Evolutionary conservation across 2,888 invertebrate species (phyloP).

Genomic region (Hirtodrosophila trivittata): DNA sequence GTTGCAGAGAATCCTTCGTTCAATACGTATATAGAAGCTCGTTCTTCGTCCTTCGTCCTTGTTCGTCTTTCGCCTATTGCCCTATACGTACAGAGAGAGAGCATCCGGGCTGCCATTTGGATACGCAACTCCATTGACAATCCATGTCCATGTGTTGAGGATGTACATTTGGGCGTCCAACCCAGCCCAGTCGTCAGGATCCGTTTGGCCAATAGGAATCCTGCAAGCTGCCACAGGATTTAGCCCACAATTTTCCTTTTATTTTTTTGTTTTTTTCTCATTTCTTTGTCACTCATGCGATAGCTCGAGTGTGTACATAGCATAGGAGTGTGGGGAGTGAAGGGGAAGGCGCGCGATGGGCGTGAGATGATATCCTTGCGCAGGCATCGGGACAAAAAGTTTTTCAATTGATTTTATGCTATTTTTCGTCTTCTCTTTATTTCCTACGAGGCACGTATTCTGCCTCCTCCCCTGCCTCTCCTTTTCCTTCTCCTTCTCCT

Average conservation of each 20-base stretch:
- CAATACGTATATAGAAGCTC: constrained; percentile 30
- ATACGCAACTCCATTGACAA: constrained; percentile 74
- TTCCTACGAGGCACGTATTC: constrained; percentile 61
- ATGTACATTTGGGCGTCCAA: constrained; percentile 57
- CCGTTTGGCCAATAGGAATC: constrained; percentile 68
- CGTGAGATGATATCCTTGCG: constrained; percentile 49
- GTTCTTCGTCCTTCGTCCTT: constrained; percentile 28
- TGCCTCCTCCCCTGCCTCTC: constrained; percentile 7
- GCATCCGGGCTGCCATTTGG: constrained; percentile 42
- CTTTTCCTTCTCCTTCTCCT: neutral
- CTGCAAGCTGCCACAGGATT: constrained; percentile 70
- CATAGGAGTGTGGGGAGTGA: neutral
- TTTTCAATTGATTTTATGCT: constrained; percentile 78
- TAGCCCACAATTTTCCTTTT: constrained; percentile 65
- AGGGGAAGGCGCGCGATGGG: constrained; percentile 16
- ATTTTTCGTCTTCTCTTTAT: constrained; percentile 66
- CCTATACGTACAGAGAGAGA: constrained; percentile 19
- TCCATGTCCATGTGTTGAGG: constrained; percentile 75
- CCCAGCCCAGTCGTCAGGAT: constrained; percentile 1
- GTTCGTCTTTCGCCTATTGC: constrained; percentile 31
- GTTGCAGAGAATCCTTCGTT: constrained; percentile 43
- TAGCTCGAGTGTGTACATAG: constrained; percentile 56
- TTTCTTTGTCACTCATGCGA: constrained; percentile 78
- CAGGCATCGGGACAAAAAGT: constrained; percentile 54
- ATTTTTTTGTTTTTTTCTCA: constrained; percentile 43